Evolutionary conservation across 2,888 invertebrate genomes (phyloP).

Genomic region (Nymphalis urticae): DNA sequence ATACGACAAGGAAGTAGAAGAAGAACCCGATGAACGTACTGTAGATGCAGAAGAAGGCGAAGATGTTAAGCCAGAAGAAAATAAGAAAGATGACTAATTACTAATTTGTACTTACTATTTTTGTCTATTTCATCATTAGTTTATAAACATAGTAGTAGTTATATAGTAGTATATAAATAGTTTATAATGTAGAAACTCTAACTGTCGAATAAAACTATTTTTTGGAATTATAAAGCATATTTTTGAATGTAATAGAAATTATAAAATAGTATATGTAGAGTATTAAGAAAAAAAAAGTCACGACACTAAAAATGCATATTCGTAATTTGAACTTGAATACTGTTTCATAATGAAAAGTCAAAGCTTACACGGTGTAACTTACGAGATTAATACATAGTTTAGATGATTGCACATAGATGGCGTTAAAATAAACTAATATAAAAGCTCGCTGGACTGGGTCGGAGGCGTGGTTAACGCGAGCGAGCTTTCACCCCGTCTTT

Average conservation of each 20-base stretch:
- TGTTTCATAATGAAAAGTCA: slow-evolving; percentile 9
- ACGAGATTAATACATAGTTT: slow-evolving; percentile 6
- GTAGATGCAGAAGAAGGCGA: slow-evolving; percentile 49
- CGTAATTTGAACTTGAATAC: too few relatives aligned
- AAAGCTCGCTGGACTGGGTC: slow-evolving; percentile 51
- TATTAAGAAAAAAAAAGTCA: too few relatives aligned
- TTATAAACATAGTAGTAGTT: too few relatives aligned
- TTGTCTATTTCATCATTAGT: too few relatives aligned
- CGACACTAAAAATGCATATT: too few relatives aligned
- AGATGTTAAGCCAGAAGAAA: slow-evolving; percentile 37
- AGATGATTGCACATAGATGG: slow-evolving; percentile 55
- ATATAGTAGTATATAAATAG: too few relatives aligned
- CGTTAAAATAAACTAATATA: slow-evolving; percentile 42
- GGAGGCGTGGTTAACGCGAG: slow-evolving; percentile 61
- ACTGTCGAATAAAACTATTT: too few relatives aligned
- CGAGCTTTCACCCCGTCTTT: slow-evolving; percentile 68
- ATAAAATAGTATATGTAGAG: too few relatives aligned
- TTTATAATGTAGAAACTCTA: too few relatives aligned
- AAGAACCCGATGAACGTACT: slow-evolving; percentile 40
- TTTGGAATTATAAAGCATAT: too few relatives aligned
- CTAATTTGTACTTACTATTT: too few relatives aligned
- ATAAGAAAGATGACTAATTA: slow-evolving; percentile 25
- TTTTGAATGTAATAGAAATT: too few relatives aligned
- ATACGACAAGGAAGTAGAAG: slow-evolving; percentile 44
- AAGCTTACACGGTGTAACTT: not conserved